Base-by-base conservation (phyloP, 2,797 vertebrate genomes). In the Etheostoma nigrum region DNA sequence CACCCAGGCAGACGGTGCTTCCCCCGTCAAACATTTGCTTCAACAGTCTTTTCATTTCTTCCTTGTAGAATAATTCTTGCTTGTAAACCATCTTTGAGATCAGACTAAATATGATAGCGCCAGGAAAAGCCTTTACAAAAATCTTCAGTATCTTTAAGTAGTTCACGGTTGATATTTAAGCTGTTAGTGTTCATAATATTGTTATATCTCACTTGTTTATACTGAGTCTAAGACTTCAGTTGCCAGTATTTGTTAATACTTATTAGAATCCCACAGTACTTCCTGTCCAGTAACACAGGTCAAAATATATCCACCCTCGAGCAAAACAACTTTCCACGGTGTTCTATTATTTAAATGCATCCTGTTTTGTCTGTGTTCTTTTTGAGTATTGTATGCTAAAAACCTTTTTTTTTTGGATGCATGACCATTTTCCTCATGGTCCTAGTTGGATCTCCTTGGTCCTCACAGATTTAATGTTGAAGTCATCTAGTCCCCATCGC, bases 191-290 rank as follows among this genome's bases (percentile, higher is more conserved):
- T 61, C 36, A 15, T 44, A 6, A 1, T 60, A 40, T 21, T 66
- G 27, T 44, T 4, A 55, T 51, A 55, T 16, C 36, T 51, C 27
- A 42, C 33, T 40, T 57, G 25, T 70, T 44, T 44, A 4, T 5
- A 30, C 53, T 13, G 6, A 72, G 49, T 70, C 40, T 27, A 21
- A 63, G 58, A 49, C 30, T 60, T 44, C 13, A 25, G 54, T 36
- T 55, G 71, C 51, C 77, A 51, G 59, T 65, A 25, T 74, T 69
- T 83, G 73, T 80, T 83, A 59, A 72, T 27, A 33, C 47, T 73
- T 68, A 49, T 63, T 51, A 53, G 19, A 55, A 51, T 57, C 67
- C 55, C 33, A 47, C 71, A 23, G 71, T 40, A 23, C 72, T 73
- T 78, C 78, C 78, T 78, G 74, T 78, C 67, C 36, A 40, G 36